Percentiles rank a stretch among this genome's conserved stretches.
Conservation (phyloP, 2,888 invertebrate species). For the Pseudococcus longispinus region DNA sequence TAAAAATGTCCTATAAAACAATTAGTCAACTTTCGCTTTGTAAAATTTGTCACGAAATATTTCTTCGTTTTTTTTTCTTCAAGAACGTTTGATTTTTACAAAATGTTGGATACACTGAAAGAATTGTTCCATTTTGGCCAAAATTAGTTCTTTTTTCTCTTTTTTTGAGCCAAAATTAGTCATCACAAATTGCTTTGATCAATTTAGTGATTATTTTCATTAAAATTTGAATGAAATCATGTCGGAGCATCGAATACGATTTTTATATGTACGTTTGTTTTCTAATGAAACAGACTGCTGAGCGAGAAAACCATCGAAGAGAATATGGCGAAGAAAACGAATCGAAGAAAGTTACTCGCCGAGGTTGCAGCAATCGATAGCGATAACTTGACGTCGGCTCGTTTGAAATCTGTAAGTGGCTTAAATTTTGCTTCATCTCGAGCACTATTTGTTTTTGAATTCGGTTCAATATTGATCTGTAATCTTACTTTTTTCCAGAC, state of each 20-base stretch:
- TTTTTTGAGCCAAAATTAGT: no score
- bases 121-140: no score
- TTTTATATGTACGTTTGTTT: no score
- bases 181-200: no score
- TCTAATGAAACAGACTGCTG: slow-evolving; percentile 89
- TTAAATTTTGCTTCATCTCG: neutral
- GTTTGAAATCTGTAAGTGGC: slow-evolving; percentile 80
- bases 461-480: no score
- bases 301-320: slow-evolving; percentile 98
- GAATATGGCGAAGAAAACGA: slow-evolving; percentile 98
- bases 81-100: slow-evolving; percentile 57
- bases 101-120: no score
- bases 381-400: slow-evolving; percentile 97
- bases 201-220: no score
- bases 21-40: slow-evolving; percentile 58
- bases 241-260: no score
- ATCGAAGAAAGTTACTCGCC: slow-evolving; percentile 93
- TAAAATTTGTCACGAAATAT: neutral
- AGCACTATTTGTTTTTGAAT: neutral
- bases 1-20: no score
- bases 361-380: slow-evolving; percentile 98
- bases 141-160: no score
- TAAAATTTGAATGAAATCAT: no score
- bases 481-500: neutral
- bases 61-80: neutral